Evolutionary conservation across 1,140 invertebrate species (phyloP).

Genomic region (Musca vetustissima): DNA sequence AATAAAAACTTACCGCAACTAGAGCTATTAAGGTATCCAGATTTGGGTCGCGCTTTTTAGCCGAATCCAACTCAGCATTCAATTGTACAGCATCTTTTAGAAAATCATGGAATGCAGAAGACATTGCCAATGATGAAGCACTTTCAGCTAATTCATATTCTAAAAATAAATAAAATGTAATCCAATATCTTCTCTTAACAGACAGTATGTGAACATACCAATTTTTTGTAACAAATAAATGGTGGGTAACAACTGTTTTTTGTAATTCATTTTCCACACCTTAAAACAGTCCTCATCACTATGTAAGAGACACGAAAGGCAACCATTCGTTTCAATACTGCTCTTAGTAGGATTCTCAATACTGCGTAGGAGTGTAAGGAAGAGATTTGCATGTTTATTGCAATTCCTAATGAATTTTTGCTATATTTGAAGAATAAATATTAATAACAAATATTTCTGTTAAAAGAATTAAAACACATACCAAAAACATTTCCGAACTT

Average conservation of each 20-base stretch:
- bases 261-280: constrained; percentile 60
- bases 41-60: constrained; percentile 35
- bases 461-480: constrained; percentile 27
- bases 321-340: constrained; percentile 42
- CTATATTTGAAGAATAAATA: constrained; percentile 24
- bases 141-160: constrained; percentile 36
- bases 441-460: background rate
- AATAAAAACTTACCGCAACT: constrained; percentile 11
- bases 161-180: constrained; percentile 19
- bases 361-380: constrained; percentile 43
- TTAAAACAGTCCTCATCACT: constrained; percentile 57
- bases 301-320: constrained; percentile 56
- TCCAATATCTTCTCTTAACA: background rate
- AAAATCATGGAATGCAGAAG: constrained; percentile 37
- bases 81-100: constrained; percentile 34
- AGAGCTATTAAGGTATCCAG: constrained; percentile 22
- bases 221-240: constrained; percentile 41
- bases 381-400: constrained; percentile 44
- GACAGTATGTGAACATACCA: constrained; percentile 28
- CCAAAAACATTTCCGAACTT: constrained; percentile 43
- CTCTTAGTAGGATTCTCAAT: constrained; percentile 29
- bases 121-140: constrained; percentile 34
- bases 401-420: constrained; percentile 42
- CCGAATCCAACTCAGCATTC: constrained; percentile 35
- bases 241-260: constrained; percentile 57